phyloP scores from a whole-genome alignment of 2,113 vertebrate genomes.

The Lepus americanus region DNA sequence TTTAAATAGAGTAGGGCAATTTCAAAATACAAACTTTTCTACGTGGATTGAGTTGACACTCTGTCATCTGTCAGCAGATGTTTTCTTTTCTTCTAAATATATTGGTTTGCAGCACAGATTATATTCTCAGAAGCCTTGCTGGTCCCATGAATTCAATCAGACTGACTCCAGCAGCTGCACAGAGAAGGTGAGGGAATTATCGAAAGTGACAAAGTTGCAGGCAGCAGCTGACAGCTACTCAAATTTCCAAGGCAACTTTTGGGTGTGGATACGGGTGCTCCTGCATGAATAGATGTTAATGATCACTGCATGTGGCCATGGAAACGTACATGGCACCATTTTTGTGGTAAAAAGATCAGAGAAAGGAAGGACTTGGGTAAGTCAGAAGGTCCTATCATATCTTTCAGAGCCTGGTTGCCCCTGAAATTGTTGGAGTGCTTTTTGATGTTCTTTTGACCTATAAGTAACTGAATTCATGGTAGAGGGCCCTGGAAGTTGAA shows the following conservation, averaged over 20 bases:
- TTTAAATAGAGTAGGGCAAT: neutral
- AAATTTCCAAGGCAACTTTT: neutral
- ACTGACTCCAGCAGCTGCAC: neutral
- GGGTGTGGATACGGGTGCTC: neutral
- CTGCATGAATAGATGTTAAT: neutral
- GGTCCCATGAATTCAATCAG: conserved; percentile 11
- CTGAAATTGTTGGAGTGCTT: neutral
- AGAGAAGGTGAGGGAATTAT: neutral
- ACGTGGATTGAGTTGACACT: conserved; percentile 18
- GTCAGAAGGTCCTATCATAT: neutral
- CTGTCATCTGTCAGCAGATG: conserved; percentile 11
- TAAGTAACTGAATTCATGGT: neutral
- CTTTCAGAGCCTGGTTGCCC: rapidly evolving
- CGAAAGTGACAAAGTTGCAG: neutral
- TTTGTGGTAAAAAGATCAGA: neutral
- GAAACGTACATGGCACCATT: neutral
- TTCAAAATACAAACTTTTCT: conserved; percentile 66
- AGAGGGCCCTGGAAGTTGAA: neutral
- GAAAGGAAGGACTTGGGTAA: neutral
- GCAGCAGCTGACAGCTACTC: neutral
- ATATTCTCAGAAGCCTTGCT: conserved; percentile 28
- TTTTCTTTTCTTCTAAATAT: conserved; percentile 9
- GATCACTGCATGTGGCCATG: neutral
- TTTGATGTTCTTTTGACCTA: neutral
- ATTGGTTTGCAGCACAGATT: conserved; percentile 27